Base-by-base conservation (phyloP, 2,888 invertebrate genomes). In the Trichogramma dendrolimi region DNA sequence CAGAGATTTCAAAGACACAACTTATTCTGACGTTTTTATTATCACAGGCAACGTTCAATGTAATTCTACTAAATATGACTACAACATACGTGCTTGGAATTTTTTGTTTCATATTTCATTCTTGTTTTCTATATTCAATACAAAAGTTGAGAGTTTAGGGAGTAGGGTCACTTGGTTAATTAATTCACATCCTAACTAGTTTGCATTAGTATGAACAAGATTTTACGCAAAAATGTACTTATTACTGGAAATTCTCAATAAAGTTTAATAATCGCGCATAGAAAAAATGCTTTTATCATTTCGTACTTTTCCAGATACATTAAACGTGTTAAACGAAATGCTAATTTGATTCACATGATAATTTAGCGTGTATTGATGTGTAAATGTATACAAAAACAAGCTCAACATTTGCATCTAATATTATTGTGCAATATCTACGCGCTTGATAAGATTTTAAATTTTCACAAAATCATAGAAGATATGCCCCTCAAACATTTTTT, bases 11-110 rank as follows among this genome's bases (percentile, higher is more conserved):
- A 85, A 85, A 83, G 84, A 84, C 84, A 84, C 84, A 85, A 85
- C 84, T 84, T 84, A 85, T 85, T 84, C 84, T 84, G 84, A 85
- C 85, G 83, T 85, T 84, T 84, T 84, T 84, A 85, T 84, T 85
- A 85, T 85, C 85, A 85, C 85, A 85, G 85, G 85, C 84, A 83
- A 84, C 82, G 82, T 83, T 82, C 81, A 73, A 77, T 77, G 78
- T 76, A 78, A 79, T 77, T 78, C 73, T 77, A 74, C 77, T 79
- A 78, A 77, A 71, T 75, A 74, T 72, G 76, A 75, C 77, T 77
- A 78, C 75, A 75, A 75, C 69, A 76, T 65, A 62, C 27, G 27
- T 27, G 27, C 27, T 27, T 27, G 27, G 27, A 53, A 64, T 66
- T 61, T 63, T 58, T 64, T 14, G 42, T 61, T 67, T 59, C 61